phyloP scores from a whole-genome alignment of 2,797 vertebrate species.

The Lepus townsendii region DNA sequence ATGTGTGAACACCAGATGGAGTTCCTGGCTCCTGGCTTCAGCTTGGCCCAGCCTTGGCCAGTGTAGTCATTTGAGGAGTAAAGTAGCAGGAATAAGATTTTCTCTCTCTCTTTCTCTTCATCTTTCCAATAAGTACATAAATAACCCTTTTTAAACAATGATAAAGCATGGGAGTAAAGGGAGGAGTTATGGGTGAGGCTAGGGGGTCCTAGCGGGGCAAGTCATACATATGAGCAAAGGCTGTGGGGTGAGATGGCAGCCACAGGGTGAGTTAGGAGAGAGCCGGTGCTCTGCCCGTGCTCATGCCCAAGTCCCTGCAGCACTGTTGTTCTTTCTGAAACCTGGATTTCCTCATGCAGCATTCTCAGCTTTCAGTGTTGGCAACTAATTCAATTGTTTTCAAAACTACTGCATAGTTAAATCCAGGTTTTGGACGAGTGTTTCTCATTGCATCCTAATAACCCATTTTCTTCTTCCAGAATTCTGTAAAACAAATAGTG shows the following conservation, averaged over 20 bases:
- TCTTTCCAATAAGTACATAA: too few species aligned
- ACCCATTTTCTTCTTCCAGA: background rate
- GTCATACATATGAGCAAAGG: rapidly evolving
- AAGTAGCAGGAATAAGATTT: too few species aligned
- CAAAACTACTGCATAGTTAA: background rate
- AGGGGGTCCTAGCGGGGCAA: background rate
- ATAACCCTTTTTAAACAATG: too few species aligned
- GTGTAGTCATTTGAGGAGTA: too few species aligned
- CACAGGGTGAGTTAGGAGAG: rapidly evolving
- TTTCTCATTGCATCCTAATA: background rate
- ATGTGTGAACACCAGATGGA: too few species aligned
- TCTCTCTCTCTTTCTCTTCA: too few species aligned
- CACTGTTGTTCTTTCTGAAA: background rate
- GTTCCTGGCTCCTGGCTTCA: too few species aligned
- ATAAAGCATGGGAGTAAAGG: too few species aligned
- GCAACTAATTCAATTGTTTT: background rate
- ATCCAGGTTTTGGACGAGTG: background rate
- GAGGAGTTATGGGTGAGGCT: too few species aligned
- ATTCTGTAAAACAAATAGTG: background rate
- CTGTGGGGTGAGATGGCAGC: rapidly evolving
- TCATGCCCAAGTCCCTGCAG: background rate
- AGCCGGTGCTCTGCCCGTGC: background rate
- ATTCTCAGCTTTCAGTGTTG: background rate
- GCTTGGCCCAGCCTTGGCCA: too few species aligned
- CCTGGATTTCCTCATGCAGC: background rate